These are phyloP conservation scores for Copidosoma floridanum DNA, from an alignment of 1,140 invertebrate species.

Conservation along the genomic window DNA sequence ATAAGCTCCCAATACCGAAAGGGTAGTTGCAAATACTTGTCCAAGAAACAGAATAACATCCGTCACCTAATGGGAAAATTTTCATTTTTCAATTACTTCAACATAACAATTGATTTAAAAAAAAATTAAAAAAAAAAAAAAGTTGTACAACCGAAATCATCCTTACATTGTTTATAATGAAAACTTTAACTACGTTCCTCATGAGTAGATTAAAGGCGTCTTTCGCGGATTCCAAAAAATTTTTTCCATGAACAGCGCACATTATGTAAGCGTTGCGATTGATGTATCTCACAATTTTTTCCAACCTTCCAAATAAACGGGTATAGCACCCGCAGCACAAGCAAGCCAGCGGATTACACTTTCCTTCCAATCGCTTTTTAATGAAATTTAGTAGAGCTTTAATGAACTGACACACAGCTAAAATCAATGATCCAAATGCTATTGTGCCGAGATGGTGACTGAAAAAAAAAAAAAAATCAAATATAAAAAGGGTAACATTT, in stretches of 20 bases:
- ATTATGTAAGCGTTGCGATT: neutral
- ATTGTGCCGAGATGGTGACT: neutral
- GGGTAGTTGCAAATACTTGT: too few relatives aligned
- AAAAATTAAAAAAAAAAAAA: too few relatives aligned
- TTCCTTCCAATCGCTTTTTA: neutral
- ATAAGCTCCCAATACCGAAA: too few relatives aligned
- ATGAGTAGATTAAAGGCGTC: constrained; percentile 4
- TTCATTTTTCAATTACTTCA: too few relatives aligned
- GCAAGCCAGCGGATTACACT: neutral
- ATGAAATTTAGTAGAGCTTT: neutral
- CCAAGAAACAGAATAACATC: too few relatives aligned
- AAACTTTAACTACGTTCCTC: neutral
- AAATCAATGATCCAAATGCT: neutral
- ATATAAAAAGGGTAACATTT: neutral
- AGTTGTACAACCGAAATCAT: too few relatives aligned
- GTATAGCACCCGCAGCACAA: neutral
- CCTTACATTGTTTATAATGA: neutral
- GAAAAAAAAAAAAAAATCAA: neutral
- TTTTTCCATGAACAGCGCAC: constrained; percentile 2
- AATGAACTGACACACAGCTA: neutral
- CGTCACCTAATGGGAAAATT: too few relatives aligned
- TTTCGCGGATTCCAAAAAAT: neutral
- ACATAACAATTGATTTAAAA: neutral
- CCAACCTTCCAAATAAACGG: constrained; percentile 79
- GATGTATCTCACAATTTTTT: constrained; percentile 55